Evolutionary conservation across 92 coral and sea anemone species (phyloP).

Genomic region (Epizoanthus scotinus): DNA sequence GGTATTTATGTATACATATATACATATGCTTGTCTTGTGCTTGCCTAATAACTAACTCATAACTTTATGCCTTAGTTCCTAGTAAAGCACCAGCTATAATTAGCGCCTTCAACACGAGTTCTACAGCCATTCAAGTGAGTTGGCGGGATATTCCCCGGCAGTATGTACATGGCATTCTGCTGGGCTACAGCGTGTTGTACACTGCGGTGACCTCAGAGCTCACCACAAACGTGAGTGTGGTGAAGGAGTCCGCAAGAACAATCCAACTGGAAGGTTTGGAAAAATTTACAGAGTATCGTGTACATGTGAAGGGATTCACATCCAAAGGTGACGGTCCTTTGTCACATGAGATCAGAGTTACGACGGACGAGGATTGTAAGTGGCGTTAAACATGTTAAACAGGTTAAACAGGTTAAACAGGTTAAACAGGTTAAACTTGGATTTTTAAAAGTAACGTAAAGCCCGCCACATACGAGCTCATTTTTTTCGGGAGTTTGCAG

Average conservation of each 20-base stretch:
- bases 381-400: neutral
- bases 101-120: slow-evolving; percentile 13
- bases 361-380: slow-evolving; percentile 41
- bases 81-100: slow-evolving; percentile 19
- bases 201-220: neutral
- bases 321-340: slow-evolving; percentile 25
- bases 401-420: too few relatives aligned
- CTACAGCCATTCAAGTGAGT: neutral
- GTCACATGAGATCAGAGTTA: slow-evolving; percentile 16
- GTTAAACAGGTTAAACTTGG: too few relatives aligned
- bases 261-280: neutral
- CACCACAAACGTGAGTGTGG: neutral
- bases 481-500: too few relatives aligned
- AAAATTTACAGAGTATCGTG: slow-evolving; percentile 25
- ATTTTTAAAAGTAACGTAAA: too few relatives aligned
- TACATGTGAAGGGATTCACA: slow-evolving; percentile 21
- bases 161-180: slow-evolving; percentile 23
- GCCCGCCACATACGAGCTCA: too few relatives aligned
- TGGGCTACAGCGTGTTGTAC: slow-evolving; percentile 4
- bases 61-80: slow-evolving; percentile 6
- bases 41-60: neutral
- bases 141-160: slow-evolving; percentile 21
- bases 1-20: neutral
- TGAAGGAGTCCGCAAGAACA: slow-evolving; percentile 2
- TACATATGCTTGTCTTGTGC: neutral